A percentile compares a stretch with the other conserved stretches of the same genome.
phyloP scores from a whole-genome alignment of 2,113 vertebrate species.

The Epinephelus fuscoguttatus region DNA sequence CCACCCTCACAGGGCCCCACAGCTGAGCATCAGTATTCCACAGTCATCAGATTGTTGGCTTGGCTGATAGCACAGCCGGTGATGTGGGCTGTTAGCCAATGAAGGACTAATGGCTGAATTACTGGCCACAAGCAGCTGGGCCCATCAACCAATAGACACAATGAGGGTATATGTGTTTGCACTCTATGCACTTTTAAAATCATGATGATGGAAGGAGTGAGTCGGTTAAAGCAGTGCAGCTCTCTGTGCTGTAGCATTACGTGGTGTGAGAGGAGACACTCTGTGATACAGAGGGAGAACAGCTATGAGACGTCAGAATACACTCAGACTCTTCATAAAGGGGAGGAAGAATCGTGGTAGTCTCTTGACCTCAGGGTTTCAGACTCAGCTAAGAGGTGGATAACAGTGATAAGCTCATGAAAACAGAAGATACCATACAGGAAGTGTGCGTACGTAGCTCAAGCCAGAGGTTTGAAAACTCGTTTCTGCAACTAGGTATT shows the following conservation, averaged over 20 bases:
- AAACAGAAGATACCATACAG: constrained; percentile 46
- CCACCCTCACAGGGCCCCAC: constrained; percentile 49
- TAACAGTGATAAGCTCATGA: constrained; percentile 62
- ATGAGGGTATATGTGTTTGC: constrained; percentile 40
- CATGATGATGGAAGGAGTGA: constrained; percentile 19
- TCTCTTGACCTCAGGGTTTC: constrained; percentile 61
- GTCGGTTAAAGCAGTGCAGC: not conserved
- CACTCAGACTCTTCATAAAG: constrained; percentile 31
- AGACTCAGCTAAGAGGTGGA: constrained; percentile 29
- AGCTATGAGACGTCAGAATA: constrained; percentile 57
- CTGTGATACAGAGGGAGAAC: constrained; percentile 38
- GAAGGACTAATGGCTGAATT: constrained; percentile 67
- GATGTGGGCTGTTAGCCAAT: constrained; percentile 58
- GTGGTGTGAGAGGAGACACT: constrained; percentile 15
- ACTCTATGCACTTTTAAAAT: constrained; percentile 50
- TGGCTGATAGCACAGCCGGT: constrained; percentile 62
- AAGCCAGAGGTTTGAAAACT: not conserved
- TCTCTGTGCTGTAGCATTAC: not conserved
- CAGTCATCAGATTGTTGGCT: constrained; percentile 64
- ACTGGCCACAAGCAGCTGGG: constrained; percentile 67
- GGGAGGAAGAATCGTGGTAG: constrained; percentile 52
- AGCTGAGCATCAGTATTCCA: constrained; percentile 79
- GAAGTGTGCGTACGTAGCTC: not conserved
- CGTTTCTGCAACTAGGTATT: not conserved
- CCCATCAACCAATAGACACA: constrained; percentile 41